phyloP scores from a whole-genome alignment of 2,797 vertebrate species.

The Zalophus californianus region DNA sequence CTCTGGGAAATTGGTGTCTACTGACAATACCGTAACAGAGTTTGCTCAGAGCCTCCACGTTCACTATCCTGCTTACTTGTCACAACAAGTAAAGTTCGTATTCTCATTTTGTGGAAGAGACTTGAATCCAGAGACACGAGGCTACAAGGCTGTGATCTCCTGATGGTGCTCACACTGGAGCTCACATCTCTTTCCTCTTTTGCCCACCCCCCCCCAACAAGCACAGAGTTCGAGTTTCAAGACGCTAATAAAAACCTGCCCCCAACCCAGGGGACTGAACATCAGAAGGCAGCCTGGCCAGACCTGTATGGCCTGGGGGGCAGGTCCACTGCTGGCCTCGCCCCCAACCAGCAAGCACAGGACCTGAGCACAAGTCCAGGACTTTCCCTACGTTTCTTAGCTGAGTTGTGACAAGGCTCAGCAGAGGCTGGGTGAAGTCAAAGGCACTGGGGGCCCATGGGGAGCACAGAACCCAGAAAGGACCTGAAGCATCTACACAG shows the following conservation, averaged over 20 bases:
- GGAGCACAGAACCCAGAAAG: neutral
- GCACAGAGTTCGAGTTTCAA: slow-evolving; percentile 81
- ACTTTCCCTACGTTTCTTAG: rapidly evolving
- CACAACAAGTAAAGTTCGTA: neutral
- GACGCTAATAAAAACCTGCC: slow-evolving; percentile 81
- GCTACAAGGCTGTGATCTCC: neutral
- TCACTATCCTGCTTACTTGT: neutral
- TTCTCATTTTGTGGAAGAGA: neutral
- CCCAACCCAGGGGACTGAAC: slow-evolving; percentile 76
- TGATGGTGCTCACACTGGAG: neutral
- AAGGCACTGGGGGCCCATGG: neutral
- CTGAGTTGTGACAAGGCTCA: neutral
- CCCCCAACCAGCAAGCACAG: slow-evolving; percentile 73
- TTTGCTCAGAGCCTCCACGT: neutral
- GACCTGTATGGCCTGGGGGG: slow-evolving; percentile 38
- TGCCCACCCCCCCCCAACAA: slow-evolving; percentile 57
- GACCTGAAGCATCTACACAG: neutral
- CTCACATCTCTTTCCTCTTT: neutral
- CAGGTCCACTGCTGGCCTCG: slow-evolving; percentile 69
- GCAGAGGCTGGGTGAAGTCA: neutral
- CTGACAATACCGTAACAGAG: neutral
- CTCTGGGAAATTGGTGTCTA: neutral
- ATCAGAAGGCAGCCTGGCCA: slow-evolving; percentile 69
- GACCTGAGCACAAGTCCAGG: neutral
- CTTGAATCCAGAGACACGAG: neutral